Base-by-base conservation (phyloP, 2,888 invertebrate genomes). In the Chloromyia formosa region DNA sequence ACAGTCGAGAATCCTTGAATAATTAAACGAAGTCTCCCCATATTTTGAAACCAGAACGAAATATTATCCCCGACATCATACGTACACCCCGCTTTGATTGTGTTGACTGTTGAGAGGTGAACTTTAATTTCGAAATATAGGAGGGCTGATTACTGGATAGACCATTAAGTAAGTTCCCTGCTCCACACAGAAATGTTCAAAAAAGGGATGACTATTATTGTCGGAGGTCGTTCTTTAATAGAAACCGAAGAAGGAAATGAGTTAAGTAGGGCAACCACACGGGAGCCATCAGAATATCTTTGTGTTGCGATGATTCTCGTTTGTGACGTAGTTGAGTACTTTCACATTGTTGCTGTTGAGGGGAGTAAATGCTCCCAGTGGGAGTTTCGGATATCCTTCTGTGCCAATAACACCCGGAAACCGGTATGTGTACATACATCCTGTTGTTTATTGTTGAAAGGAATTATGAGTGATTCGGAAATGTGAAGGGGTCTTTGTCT, bases 201-300 rank as follows among this genome's bases (percentile, higher is more conserved):
- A 62, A 40, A 18, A 40, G 62, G 62, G 62, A n/a, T 62, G 62
- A 62, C n/a, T 18, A 40, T 62, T 62, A 62, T 62, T 62, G 35
- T 62, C 4, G 4, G 12, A 16, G 40, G 62, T 12, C 56, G 5
- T 40, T 12, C 62, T 18, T 3, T 62, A 62, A 62, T 62, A 18
- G 40, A 62, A 62, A 62, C 16, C 2, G 10, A n/a, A 62, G 62
- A 14, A 62, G 40, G 62, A 62, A 62, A 62, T 62, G 62, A 62
- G 35, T 40, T 40, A 27, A 40, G 18, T 2, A 62, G 16, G 18
- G 40, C 62, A 62, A 62, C 16, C 62, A 4, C 40, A 62, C 62
- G 18, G 62, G 18, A 40, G 40, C 16, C 40, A 18, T 62, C 14
- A 40, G n/a, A 35, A 27, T 12, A 62, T 62, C 62, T n/a, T 62